A percentile compares a stretch with the other conserved stretches of the same genome.
These are phyloP conservation scores for Ostrea edulis DNA, from an alignment of 1,140 invertebrate species.

Conservation along the genomic window DNA sequence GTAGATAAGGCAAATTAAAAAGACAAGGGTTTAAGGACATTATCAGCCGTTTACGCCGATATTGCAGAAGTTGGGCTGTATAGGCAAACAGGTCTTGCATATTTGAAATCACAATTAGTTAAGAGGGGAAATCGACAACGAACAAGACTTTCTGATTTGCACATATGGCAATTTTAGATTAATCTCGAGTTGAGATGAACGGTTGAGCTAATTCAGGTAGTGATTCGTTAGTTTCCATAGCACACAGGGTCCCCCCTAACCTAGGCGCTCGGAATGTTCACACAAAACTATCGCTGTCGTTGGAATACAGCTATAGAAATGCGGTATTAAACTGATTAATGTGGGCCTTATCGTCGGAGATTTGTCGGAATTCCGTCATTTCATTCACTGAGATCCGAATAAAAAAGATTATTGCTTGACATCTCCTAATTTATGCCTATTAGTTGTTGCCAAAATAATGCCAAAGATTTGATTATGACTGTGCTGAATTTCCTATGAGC, in stretches of 20 bases:
- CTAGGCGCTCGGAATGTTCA: constrained; percentile 6
- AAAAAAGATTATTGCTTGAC: constrained; percentile 30
- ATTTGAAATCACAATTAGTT: background rate
- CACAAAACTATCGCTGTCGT: constrained; percentile 31
- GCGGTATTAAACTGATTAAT: constrained; percentile 18
- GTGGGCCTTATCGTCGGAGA: constrained; percentile 3
- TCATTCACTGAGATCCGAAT: constrained; percentile 22
- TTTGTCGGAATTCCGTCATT: constrained; percentile 31
- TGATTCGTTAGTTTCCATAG: background rate
- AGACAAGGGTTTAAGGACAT: background rate
- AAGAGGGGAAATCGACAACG: background rate
- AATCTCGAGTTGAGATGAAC: background rate
- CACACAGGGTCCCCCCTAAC: background rate
- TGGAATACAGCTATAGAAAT: constrained; percentile 13
- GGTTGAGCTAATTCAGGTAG: background rate
- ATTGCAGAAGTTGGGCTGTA: background rate
- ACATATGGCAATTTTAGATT: constrained; percentile 21
- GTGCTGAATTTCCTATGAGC: background rate
- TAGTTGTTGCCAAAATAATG: constrained; percentile 39
- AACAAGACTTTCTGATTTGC: constrained; percentile 15
- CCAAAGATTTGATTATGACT: background rate
- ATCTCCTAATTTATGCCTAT: constrained; percentile 34
- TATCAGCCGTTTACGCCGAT: background rate
- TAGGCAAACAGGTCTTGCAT: background rate
- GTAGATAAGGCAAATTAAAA: background rate